A percentile compares a stretch with the other conserved stretches of the same genome.
Conservation (phyloP, 2,113 vertebrate species). For the Pterocles gutturalis region DNA sequence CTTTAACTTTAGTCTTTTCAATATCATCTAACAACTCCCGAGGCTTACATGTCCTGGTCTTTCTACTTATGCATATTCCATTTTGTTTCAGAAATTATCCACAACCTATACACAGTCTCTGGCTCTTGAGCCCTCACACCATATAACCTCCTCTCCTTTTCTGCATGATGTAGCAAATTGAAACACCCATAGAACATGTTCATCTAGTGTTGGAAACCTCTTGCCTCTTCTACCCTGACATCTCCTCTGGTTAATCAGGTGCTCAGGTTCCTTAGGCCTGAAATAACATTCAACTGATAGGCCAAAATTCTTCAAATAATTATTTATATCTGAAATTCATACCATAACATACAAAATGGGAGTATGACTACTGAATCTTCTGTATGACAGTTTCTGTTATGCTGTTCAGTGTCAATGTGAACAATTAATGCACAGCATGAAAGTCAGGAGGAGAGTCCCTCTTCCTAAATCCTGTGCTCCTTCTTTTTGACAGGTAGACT, state of each 20-base stretch:
- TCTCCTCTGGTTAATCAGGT: background rate
- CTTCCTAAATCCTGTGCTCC: background rate
- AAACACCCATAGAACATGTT: background rate
- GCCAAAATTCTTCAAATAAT: background rate
- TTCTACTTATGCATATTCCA: background rate
- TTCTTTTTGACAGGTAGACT: background rate
- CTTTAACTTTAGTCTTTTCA: background rate
- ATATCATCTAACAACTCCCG: background rate
- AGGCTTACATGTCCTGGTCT: background rate
- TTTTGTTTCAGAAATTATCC: background rate
- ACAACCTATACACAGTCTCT: background rate
- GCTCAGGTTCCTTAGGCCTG: fast-evolving
- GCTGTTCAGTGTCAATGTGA: background rate
- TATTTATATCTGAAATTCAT: background rate
- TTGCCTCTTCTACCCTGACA: background rate
- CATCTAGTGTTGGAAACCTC: background rate
- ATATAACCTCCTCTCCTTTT: background rate
- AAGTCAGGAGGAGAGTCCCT: background rate
- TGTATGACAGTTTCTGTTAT: background rate
- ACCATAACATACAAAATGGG: background rate
- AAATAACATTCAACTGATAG: background rate
- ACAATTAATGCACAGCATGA: background rate
- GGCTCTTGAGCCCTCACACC: background rate
- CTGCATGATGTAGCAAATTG: background rate
- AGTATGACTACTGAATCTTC: background rate